Conservation (phyloP, 2,888 invertebrate genomes). For the Eupithecia inturbata region DNA sequence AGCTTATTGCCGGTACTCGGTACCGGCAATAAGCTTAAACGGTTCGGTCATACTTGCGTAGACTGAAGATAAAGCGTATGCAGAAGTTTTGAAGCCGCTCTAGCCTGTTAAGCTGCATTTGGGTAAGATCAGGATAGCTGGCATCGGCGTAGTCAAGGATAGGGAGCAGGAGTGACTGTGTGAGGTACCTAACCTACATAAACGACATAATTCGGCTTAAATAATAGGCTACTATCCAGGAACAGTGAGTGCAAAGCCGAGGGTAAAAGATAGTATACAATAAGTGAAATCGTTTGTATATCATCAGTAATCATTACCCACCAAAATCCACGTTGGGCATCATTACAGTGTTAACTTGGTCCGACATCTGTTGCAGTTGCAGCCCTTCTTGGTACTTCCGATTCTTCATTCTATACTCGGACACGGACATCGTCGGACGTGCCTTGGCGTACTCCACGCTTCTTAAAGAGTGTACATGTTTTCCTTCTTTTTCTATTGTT, state of each 20-base stretch:
- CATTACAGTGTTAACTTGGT: slow-evolving; percentile 31
- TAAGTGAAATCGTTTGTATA: not conserved
- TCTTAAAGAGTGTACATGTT: slow-evolving; percentile 57
- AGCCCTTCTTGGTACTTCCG: slow-evolving; percentile 49
- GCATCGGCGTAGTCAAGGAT: too few species aligned
- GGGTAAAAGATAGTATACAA: not conserved
- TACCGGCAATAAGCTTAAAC: too few species aligned
- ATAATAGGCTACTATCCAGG: too few species aligned
- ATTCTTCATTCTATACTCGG: slow-evolving; percentile 65
- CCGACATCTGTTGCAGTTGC: slow-evolving; percentile 22
- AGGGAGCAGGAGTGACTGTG: too few species aligned
- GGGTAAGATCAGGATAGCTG: too few species aligned
- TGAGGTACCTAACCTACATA: too few species aligned
- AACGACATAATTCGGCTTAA: too few species aligned
- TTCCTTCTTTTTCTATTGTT: slow-evolving; percentile 62
- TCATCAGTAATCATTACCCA: slow-evolving; percentile 5
- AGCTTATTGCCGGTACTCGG: too few species aligned
- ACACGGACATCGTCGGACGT: slow-evolving; percentile 64
- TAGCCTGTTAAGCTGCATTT: too few species aligned
- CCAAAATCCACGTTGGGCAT: slow-evolving; percentile 30
- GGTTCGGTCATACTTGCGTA: too few species aligned
- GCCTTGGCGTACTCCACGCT: slow-evolving; percentile 65
- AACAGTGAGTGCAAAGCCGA: not conserved
- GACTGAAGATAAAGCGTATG: too few species aligned
- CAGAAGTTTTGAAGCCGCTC: too few species aligned